A percentile compares a stretch with the other conserved stretches of the same genome.
Conservation (phyloP, 2,797 vertebrate species). For the Cossypha heuglini region DNA sequence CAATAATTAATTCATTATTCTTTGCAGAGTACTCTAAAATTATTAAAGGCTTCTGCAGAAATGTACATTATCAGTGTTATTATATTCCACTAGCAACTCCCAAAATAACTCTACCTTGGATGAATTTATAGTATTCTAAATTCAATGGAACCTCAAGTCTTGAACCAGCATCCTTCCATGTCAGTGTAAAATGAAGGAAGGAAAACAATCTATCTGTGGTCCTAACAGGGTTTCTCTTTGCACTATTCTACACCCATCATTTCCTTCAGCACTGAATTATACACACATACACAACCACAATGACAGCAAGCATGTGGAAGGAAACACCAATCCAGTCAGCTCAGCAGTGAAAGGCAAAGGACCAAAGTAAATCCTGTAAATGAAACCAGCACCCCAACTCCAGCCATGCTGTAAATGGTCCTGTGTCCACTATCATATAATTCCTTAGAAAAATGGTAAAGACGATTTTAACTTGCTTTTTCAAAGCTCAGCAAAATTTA, state of each 20-base stretch:
- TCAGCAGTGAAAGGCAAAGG: not conserved
- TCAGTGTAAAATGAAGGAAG: not conserved
- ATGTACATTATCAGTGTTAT: not conserved
- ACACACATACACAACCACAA: not conserved
- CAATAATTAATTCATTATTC: conserved; percentile 50
- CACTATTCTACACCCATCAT: not conserved
- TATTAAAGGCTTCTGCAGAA: not conserved
- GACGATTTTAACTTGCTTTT: not conserved
- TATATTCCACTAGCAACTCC: not conserved
- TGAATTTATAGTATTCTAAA: not conserved
- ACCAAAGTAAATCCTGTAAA: not conserved
- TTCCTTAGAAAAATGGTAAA: not conserved
- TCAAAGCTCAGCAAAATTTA: not conserved
- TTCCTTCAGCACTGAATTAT: not conserved
- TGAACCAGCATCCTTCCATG: not conserved
- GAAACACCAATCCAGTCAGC: not conserved
- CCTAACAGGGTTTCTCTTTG: not conserved
- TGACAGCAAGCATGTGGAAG: not conserved
- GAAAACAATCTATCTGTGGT: not conserved
- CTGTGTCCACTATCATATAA: not conserved
- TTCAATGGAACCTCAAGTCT: not conserved
- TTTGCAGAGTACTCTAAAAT: conserved; percentile 8
- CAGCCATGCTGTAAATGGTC: not conserved
- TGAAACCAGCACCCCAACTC: not conserved
- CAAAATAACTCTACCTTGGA: not conserved